phyloP scores from a whole-genome alignment of 2,797 vertebrate genomes.

The Erpetoichthys calabaricus region DNA sequence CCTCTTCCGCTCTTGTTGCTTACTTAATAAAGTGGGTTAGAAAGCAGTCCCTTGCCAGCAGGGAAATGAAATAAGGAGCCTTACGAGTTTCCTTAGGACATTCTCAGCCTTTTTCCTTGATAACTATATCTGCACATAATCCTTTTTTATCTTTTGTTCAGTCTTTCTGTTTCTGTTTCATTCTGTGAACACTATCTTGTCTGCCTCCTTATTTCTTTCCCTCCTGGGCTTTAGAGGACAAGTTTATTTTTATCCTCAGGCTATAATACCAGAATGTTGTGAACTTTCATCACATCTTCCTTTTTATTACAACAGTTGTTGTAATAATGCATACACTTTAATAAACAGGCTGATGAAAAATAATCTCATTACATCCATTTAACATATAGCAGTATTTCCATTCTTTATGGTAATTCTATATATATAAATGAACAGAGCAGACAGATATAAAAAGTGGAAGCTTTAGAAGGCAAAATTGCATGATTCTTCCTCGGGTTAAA shows the following conservation, averaged over 20 bases:
- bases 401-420: too few species aligned
- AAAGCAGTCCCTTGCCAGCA: background rate
- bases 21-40: constrained; percentile 1
- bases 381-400: too few species aligned
- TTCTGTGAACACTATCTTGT: background rate
- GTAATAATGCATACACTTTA: background rate
- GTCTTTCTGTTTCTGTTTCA: background rate
- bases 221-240: background rate
- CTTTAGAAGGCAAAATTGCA: too few species aligned
- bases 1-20: background rate
- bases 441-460: too few species aligned
- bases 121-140: background rate
- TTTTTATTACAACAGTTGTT: too few species aligned
- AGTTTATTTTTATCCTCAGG: background rate
- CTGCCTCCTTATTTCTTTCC: background rate
- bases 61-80: background rate
- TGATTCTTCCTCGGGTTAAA: too few species aligned
- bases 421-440: too few species aligned
- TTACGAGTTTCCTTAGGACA: background rate
- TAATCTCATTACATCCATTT: too few species aligned
- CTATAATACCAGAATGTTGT: too few species aligned
- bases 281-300: too few species aligned
- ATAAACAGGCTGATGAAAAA: background rate
- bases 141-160: background rate
- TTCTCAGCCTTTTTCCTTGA: background rate